Percentiles rank a stretch among this genome's conserved stretches.
These are phyloP conservation scores for Platysteira castanea DNA, from an alignment of 2,113 vertebrate genomes.

Conservation along the genomic window DNA sequence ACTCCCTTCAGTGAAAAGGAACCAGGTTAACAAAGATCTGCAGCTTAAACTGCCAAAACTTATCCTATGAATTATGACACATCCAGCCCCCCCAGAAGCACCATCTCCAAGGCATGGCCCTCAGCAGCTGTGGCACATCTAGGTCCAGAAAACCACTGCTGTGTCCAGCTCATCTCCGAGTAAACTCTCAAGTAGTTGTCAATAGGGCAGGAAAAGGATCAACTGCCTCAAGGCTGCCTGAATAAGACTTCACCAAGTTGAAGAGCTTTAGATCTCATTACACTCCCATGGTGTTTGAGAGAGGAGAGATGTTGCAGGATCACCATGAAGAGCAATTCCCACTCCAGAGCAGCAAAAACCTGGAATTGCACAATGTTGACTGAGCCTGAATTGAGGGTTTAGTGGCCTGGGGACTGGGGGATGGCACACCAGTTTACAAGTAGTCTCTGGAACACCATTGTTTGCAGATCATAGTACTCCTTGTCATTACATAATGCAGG, in stretches of 20 bases:
- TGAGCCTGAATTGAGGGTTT: background rate
- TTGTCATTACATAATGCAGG: background rate
- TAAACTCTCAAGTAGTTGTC: background rate
- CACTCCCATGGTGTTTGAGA: background rate
- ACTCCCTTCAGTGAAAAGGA: background rate
- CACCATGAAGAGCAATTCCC: background rate
- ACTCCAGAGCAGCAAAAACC: background rate
- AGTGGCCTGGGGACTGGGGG: background rate
- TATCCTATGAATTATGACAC: background rate
- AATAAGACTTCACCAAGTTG: background rate
- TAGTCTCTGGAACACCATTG: background rate
- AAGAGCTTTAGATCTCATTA: background rate
- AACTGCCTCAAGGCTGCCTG: background rate
- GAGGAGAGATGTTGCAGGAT: background rate
- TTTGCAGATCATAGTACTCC: conserved; percentile 8
- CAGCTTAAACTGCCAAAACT: background rate
- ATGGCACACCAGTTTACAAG: background rate
- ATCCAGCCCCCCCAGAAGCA: background rate
- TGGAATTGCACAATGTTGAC: background rate
- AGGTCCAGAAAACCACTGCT: background rate
- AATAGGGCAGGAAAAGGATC: background rate
- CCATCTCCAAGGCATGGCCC: background rate
- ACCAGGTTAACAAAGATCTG: background rate
- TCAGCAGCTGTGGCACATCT: background rate
- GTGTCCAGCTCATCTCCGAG: background rate